phyloP scores from a whole-genome alignment of 2,888 invertebrate species.

The Tipula unca region DNA sequence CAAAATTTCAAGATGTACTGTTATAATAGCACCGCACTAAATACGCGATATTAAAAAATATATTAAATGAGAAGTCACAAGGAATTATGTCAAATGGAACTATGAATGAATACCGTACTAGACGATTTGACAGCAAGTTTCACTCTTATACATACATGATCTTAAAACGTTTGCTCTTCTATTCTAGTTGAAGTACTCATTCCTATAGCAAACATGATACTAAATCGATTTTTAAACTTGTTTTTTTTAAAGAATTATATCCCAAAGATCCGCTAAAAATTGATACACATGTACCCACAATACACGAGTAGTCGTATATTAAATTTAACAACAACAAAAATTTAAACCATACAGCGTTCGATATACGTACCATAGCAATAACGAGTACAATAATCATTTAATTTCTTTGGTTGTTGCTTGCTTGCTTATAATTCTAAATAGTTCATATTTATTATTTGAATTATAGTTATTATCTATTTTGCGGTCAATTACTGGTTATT shows the following conservation, averaged over 20 bases:
- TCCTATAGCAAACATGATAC: no score
- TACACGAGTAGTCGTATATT: background rate
- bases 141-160: no score
- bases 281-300: background rate
- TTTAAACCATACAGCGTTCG: background rate
- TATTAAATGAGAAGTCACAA: no score
- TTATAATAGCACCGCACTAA: no score
- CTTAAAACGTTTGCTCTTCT: no score
- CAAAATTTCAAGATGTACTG: no score
- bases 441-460: background rate
- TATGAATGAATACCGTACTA: no score
- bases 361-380: background rate
- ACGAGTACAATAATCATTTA: background rate
- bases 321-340: background rate
- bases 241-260: background rate
- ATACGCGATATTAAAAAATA: no score
- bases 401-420: background rate
- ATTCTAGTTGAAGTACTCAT: no score
- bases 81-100: no score
- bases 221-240: no score
- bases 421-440: background rate
- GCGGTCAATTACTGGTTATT: background rate
- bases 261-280: background rate
- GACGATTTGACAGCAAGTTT: no score
- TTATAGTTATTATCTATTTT: slow-evolving; percentile 14